Base-by-base conservation (phyloP, 2,888 invertebrate species). In the Philaethria dido region DNA sequence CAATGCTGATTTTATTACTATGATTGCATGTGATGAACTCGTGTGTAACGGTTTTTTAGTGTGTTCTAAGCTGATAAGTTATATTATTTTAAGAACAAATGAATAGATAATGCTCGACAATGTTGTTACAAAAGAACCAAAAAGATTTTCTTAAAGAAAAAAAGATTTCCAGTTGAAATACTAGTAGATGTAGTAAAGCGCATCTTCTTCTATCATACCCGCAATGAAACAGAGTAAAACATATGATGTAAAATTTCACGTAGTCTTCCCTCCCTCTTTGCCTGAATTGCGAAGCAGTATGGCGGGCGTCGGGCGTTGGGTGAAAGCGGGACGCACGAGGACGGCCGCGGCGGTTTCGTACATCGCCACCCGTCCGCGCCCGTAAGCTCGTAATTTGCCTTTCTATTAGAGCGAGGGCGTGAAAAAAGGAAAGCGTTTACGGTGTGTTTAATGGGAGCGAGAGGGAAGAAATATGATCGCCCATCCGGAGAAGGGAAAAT, bases 361-460 rank as follows among this genome's bases (percentile, higher is more conserved):
- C 92, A 92, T 90, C 89, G 91, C 90, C 89, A 89, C 92, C 92
- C 92, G 92, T 92, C 91, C 89, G 92, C 92, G 90, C 89, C 88
- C 89, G 91, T 92, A 92, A 92, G 91, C 92, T 92, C 92, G 92
- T 92, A 92, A 92, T 92, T 92, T 92, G 92, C 92, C 92, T 92
- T 92, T 92, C 92, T 92, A 92, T 92, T 92, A 92, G 89, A 92
- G 87, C 83, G 91, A 92, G 92, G 92, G 92, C 92, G 92, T 92
- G 92, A 92, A 92, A 92, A 92, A 92, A 92, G 92, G 92, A 92
- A 92, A 92, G 92, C 92, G 89, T 92, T 92, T 92, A 92, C 92
- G 92, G 92, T 77, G 88, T 91, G 92, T 89, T 92, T 92, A 92
- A 92, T 92, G 91, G 86, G 92, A 92, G 92, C 75, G 92, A 92